Evolutionary conservation across 2,797 vertebrate genomes (phyloP).

Genomic region (Syngnathus rostellatus): DNA sequence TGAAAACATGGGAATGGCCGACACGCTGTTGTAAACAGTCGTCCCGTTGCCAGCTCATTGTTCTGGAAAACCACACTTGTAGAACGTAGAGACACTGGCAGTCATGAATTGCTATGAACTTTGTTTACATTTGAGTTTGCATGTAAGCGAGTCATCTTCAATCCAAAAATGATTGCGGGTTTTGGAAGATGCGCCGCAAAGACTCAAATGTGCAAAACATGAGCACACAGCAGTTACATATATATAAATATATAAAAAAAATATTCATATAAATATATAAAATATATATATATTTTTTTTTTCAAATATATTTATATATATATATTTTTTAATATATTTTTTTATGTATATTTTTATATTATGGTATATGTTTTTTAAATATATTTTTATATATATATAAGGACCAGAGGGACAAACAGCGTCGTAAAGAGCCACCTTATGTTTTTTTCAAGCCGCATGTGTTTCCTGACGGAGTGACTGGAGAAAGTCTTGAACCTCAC

Average conservation of each 20-base stretch:
- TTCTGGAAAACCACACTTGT: constrained; percentile 29
- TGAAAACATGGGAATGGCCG: constrained; percentile 16
- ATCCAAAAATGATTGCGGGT: constrained; percentile 10
- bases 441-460: constrained; percentile 5
- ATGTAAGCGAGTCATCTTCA: constrained; percentile 19
- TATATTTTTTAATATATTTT: too few relatives aligned
- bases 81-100: constrained; percentile 26
- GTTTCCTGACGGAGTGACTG: not conserved
- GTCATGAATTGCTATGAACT: constrained; percentile 42
- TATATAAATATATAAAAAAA: too few relatives aligned
- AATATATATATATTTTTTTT: too few relatives aligned
- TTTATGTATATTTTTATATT: too few relatives aligned
- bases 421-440: constrained; percentile 18
- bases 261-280: too few relatives aligned
- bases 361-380: too few relatives aligned
- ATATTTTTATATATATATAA: too few relatives aligned
- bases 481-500: constrained; percentile 42
- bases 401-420: not conserved
- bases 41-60: constrained; percentile 26
- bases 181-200: constrained; percentile 16
- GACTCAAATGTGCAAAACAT: constrained; percentile 6
- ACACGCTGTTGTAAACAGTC: constrained; percentile 35
- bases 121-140: constrained; percentile 45
- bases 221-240: not conserved
- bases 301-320: too few relatives aligned